Evolutionary conservation across 1,140 invertebrate genomes (phyloP).

Genomic region (Brachionus rotundiformis): DNA sequence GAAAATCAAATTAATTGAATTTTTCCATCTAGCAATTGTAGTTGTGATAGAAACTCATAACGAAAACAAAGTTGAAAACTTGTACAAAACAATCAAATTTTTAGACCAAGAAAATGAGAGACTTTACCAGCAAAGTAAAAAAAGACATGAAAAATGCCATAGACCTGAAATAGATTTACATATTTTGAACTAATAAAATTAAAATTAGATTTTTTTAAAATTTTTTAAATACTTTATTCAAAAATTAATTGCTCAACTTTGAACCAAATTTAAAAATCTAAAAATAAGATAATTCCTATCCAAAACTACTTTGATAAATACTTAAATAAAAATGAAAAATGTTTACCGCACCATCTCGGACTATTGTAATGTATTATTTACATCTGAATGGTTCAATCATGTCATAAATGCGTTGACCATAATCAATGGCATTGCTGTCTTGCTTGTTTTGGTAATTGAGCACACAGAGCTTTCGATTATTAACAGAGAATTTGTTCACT

Average conservation of each 20-base stretch:
- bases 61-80: constrained; percentile 44
- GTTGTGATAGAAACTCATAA: constrained; percentile 2
- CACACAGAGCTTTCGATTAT: constrained; percentile 4
- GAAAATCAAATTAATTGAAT: background rate
- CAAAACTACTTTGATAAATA: background rate
- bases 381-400: background rate
- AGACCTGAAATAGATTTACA: too few species aligned
- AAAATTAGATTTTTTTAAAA: too few species aligned
- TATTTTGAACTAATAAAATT: too few species aligned
- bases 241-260: too few species aligned
- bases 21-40: background rate
- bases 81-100: constrained; percentile 34
- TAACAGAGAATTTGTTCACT: background rate
- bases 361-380: background rate
- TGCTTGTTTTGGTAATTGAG: background rate
- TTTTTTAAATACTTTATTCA: too few species aligned
- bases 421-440: background rate
- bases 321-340: background rate
- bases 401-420: background rate
- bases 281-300: background rate
- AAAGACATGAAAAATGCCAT: background rate
- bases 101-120: background rate
- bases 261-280: too few species aligned
- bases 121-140: background rate
- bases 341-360: background rate